Conservation (phyloP, 2,797 vertebrate genomes). For the Darevskia mixta region DNA sequence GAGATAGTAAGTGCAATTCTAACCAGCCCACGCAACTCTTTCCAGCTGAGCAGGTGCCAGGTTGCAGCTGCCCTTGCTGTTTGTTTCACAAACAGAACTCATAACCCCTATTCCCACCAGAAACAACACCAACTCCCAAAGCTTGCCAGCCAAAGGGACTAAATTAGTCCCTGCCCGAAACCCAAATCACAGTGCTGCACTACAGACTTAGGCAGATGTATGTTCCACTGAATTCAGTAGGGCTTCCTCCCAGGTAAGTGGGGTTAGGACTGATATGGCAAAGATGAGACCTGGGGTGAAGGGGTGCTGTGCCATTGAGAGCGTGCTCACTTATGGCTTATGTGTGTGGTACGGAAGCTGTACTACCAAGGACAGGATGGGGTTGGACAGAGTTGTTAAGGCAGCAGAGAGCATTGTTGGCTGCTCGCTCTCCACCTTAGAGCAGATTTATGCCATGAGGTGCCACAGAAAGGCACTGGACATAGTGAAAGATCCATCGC, state of each 20-base stretch:
- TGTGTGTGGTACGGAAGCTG: too few species aligned
- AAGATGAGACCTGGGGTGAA: neutral
- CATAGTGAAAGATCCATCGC: too few species aligned
- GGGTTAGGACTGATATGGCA: neutral
- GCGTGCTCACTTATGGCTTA: too few species aligned
- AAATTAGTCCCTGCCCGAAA: neutral
- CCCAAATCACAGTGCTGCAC: neutral
- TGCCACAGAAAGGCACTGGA: too few species aligned
- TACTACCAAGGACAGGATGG: too few species aligned
- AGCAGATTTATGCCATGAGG: too few species aligned
- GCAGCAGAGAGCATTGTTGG: too few species aligned
- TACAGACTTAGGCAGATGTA: neutral
- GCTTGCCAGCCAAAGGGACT: neutral
- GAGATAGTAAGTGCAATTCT: conserved; percentile 17
- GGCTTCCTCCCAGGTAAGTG: too few species aligned
- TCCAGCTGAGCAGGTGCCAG: conserved; percentile 9
- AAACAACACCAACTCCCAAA: neutral
- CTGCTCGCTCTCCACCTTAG: too few species aligned
- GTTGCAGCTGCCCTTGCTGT: neutral
- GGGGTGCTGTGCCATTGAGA: too few species aligned
- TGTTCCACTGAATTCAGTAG: too few species aligned
- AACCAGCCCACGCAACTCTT: conserved; percentile 14
- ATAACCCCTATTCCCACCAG: fast-evolving
- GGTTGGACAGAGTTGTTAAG: too few species aligned
- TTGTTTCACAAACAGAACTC: neutral